A percentile compares a stretch with the other conserved stretches of the same genome.
Conservation (phyloP, 1,140 invertebrate species). For the Aricia agestis region DNA sequence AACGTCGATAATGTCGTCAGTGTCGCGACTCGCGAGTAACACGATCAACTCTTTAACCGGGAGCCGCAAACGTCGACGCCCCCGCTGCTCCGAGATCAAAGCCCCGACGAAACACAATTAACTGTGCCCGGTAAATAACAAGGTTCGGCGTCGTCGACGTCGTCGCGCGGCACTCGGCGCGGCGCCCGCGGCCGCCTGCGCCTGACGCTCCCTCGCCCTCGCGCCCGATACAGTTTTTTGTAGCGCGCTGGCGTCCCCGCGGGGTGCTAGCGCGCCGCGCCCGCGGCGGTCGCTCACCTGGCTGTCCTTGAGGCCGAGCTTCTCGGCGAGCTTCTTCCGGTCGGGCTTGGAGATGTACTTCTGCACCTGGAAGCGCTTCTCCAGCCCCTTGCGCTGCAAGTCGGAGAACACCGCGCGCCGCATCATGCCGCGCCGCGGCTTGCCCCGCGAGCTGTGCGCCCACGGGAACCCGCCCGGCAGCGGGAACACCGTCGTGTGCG, state of each 20-base stretch:
- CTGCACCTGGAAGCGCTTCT: conserved; percentile 96
- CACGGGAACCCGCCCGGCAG: conserved; percentile 86
- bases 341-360: conserved; percentile 99
- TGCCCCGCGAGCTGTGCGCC: conserved; percentile 86
- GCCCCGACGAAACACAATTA: background rate
- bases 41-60: background rate
- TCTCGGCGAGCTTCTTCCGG: conserved; percentile 95
- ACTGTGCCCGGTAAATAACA: too few species aligned
- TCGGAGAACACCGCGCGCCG: conserved; percentile 95
- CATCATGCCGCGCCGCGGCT: conserved; percentile 95
- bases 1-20: background rate
- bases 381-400: conserved; percentile 94
- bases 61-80: background rate
- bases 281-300: conserved; percentile 80
- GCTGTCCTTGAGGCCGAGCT: conserved; percentile 95
- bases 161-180: conserved; percentile 45
- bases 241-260: conserved; percentile 37
- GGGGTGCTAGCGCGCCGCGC: conserved; percentile 41
- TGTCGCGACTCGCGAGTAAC: too few species aligned
- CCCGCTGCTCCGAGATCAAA: background rate
- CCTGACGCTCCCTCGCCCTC: conserved; percentile 47
- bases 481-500: conserved; percentile 79
- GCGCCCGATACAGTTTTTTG: conserved; percentile 44
- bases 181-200: conserved; percentile 40
- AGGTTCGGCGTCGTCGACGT: conserved; percentile 39